Evolutionary conservation across 1,140 invertebrate species (phyloP).

Genomic region (Hylaeus volcanicus): DNA sequence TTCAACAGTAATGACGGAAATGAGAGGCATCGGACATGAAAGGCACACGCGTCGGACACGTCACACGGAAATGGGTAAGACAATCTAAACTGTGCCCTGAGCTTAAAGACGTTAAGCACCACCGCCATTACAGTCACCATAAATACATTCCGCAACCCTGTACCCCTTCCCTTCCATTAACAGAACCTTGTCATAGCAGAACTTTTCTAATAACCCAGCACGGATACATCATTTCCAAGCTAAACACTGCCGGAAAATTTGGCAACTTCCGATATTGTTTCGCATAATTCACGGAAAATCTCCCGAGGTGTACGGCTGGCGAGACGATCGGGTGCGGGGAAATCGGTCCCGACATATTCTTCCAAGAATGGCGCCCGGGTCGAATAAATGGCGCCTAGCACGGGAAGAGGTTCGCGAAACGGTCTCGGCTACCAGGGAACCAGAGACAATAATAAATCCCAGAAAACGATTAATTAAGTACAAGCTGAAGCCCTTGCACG

Average conservation of each 20-base stretch:
- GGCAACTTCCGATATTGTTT: slow-evolving; percentile 47
- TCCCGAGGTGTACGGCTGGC: not conserved
- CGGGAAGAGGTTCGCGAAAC: slow-evolving; percentile 34
- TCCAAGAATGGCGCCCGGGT: slow-evolving; percentile 18
- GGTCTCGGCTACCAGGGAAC: slow-evolving; percentile 12
- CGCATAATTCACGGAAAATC: slow-evolving; percentile 48
- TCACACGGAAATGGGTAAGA: too few species aligned
- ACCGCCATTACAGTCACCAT: not conserved
- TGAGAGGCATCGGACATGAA: too few species aligned
- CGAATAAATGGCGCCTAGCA: slow-evolving; percentile 52
- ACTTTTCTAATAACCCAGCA: slow-evolving; percentile 31
- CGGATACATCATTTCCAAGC: slow-evolving; percentile 16
- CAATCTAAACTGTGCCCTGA: too few species aligned
- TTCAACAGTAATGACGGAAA: too few species aligned
- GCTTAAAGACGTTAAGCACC: too few species aligned
- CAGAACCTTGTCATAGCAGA: not conserved
- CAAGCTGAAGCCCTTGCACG: slow-evolving; percentile 46
- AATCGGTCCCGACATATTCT: slow-evolving; percentile 12
- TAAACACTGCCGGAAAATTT: slow-evolving; percentile 7
- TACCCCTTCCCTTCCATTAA: not conserved
- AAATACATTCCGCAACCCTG: slow-evolving; percentile 1
- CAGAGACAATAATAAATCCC: slow-evolving; percentile 60
- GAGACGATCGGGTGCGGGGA: not conserved
- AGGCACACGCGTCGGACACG: too few species aligned
- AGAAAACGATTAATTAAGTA: slow-evolving; percentile 63